A percentile compares a stretch with the other conserved stretches of the same genome.
Conservation (phyloP, 2,888 invertebrate species). For the Incurvaria masculella region DNA sequence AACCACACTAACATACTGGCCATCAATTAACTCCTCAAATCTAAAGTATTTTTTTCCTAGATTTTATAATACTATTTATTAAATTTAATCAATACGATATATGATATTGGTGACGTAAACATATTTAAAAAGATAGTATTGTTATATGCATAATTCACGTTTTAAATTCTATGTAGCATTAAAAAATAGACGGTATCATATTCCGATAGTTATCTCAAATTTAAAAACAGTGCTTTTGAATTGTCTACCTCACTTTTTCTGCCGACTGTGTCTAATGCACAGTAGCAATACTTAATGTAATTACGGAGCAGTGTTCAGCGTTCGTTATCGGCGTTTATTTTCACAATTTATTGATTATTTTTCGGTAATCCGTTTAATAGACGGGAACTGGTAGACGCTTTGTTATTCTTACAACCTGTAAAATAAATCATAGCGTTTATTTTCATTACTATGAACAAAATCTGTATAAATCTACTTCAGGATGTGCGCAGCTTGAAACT, state of each 20-base stretch:
- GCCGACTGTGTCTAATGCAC: conserved; percentile 1
- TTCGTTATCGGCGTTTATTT: conserved; percentile 8
- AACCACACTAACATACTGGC: no score
- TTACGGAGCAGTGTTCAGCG: conserved; percentile 6
- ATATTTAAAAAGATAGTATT: no score
- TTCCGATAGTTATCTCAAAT: no score
- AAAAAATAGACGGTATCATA: no score
- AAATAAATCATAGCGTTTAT: conserved; percentile 51
- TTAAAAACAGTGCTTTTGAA: no score
- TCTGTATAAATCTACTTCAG: background rate
- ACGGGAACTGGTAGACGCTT: conserved; percentile 15
- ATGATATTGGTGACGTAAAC: no score
- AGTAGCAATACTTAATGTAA: conserved; percentile 5
- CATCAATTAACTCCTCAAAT: no score
- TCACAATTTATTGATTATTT: conserved; percentile 12
- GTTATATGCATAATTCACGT: no score
- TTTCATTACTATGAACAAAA: conserved; percentile 28
- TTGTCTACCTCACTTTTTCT: conserved; percentile 7
- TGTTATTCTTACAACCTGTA: conserved; percentile 51
- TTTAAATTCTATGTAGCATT: no score
- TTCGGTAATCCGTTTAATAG: conserved; percentile 8
- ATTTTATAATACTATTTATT: no score
- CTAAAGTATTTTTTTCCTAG: no score
- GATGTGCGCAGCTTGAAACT: background rate
- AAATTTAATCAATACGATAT: no score